Evolutionary conservation across 2,797 vertebrate genomes (phyloP), one percentile per base, ranked within the genome.

Genomic region (Chelidonichthys spinosus): DNA sequence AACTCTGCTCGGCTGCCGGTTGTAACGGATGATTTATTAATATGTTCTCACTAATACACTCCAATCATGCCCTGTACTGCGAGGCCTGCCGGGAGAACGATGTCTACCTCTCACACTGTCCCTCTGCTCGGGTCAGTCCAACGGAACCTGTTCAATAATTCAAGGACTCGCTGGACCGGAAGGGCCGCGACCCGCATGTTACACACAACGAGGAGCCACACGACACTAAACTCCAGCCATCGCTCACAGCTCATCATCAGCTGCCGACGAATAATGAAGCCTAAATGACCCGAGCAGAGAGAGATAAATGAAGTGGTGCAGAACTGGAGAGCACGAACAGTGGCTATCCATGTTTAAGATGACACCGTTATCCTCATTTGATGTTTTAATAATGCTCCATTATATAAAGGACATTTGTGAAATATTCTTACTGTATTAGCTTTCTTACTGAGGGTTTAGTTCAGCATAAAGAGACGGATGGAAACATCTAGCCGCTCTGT

Each of bases 121-220:
- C 68, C 13, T 0, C 49, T 37, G 63, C 82, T 82, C 76, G 52
- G 90, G 87, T 89, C 87, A 87, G 46, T 58, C 70, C 63, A 85
- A 78, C 76, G 64, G 75, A 86, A 84, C 74, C 78, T 60, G 53
- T 53, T 92, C 69, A 88, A 91, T 91, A 89, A 90, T 92, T 91
- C 74, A 92, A 63, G 63, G 56, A 3, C 17, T 40, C 11, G 25
- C 25, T 25, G 72, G 62, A 80, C 85, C 33, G 54, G 18, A 74
- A 25, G 74, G 73, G 81, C 77, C 60, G 77, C 60, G 84, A 87
- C 75, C 60, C 63, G 54, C 74, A 75, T 69, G 85, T 87, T 82
- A 76, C 76, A 76, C 76, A 74, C 77, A 78, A 76, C 60, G 82
- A 83, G 68, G 72, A 64, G 78, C 73, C 69, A 46, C 68, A 74